Evolutionary conservation across 2,888 invertebrate species (phyloP).

Genomic region (Athalia cordata): DNA sequence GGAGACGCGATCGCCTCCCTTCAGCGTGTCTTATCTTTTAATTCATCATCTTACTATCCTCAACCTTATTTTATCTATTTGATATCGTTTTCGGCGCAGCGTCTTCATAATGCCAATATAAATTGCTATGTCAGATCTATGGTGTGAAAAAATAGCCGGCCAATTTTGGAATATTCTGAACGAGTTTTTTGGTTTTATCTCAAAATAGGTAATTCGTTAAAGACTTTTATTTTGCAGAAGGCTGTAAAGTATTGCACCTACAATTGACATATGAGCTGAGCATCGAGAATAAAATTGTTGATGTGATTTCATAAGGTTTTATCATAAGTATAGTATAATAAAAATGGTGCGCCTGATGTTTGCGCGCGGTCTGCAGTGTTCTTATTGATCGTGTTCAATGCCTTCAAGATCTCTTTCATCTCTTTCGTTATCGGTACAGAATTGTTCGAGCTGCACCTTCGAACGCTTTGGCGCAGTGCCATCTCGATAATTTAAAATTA

Average conservation of each 20-base stretch:
- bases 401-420: constrained; percentile 51
- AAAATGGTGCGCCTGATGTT: constrained; percentile 19
- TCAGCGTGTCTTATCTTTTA: background rate
- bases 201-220: too few species aligned
- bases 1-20: background rate
- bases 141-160: too few species aligned
- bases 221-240: too few species aligned
- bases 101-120: too few species aligned
- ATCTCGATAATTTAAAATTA: constrained; percentile 61
- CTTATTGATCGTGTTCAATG: constrained; percentile 54
- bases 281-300: too few species aligned
- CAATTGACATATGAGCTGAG: too few species aligned
- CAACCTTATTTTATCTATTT: too few species aligned
- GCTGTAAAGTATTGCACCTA: too few species aligned
- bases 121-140: too few species aligned
- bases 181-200: too few species aligned
- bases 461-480: constrained; percentile 49
- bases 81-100: too few species aligned
- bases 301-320: background rate
- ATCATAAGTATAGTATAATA: constrained; percentile 16
- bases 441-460: background rate
- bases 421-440: constrained; percentile 51
- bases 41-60: background rate
- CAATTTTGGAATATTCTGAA: too few species aligned
- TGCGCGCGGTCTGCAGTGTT: constrained; percentile 44